These are phyloP conservation scores for Crematogaster levior DNA, from an alignment of 2,888 invertebrate genomes.

Conservation along the genomic window DNA sequence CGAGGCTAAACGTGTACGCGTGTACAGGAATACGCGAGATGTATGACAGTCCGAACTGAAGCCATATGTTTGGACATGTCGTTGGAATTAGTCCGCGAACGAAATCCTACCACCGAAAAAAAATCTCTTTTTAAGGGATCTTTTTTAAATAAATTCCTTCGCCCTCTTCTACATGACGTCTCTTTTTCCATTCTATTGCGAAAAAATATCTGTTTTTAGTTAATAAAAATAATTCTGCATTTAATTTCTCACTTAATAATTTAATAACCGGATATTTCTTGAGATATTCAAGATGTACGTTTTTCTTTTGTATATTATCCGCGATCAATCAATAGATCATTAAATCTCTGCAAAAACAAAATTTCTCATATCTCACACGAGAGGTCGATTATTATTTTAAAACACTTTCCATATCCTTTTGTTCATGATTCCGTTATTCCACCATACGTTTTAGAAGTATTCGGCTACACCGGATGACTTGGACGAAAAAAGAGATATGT, in stretches of 20 bases:
- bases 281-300: not conserved
- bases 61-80: conserved; percentile 18
- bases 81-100: not conserved
- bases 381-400: conserved; percentile 24
- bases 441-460: not conserved
- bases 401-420: not conserved
- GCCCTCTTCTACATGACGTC: not conserved
- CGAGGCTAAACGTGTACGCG: conserved; percentile 49
- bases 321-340: not conserved
- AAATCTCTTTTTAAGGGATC: not conserved
- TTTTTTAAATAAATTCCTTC: too few species aligned
- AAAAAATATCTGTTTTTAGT: not conserved
- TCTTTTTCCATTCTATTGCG: not conserved
- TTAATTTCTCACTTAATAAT: too few species aligned
- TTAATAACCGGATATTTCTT: too few species aligned
- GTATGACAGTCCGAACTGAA: conserved; percentile 28
- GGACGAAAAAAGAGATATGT: conserved; percentile 29
- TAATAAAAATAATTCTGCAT: not conserved
- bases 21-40: conserved; percentile 50
- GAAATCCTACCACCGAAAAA: not conserved
- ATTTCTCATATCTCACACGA: not conserved
- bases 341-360: not conserved
- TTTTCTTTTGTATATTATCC: not conserved
- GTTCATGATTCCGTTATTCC: conserved; percentile 20
- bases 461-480: conserved; percentile 17